phyloP scores from a whole-genome alignment of 2,797 vertebrate species.

The Somateria mollissima region DNA sequence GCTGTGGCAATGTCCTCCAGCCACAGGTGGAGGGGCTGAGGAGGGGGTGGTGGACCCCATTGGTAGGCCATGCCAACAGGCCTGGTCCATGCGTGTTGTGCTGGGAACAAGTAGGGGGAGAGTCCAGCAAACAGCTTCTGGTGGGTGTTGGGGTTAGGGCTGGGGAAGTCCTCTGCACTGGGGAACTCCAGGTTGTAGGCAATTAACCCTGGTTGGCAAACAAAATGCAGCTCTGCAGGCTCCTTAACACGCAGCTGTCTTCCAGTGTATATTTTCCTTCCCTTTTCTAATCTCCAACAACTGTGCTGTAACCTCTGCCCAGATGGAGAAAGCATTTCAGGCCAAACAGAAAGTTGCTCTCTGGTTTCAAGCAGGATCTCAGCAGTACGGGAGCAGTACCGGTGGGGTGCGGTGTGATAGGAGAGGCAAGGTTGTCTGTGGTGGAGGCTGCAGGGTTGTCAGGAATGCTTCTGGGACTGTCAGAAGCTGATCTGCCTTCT shows the following conservation, averaged over 20 bases:
- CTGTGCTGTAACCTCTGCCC: conserved; percentile 62
- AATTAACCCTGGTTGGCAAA: background rate
- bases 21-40: accelerated
- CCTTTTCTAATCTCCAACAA: conserved; percentile 37
- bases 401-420: background rate
- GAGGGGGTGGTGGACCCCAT: background rate
- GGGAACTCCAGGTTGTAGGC: background rate
- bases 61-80: background rate
- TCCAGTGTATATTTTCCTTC: background rate
- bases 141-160: background rate
- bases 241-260: background rate
- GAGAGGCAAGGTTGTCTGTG: too few relatives aligned
- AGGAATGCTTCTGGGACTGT: background rate
- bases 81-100: accelerated
- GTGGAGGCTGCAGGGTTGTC: too few relatives aligned
- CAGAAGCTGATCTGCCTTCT: background rate
- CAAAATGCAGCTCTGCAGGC: background rate
- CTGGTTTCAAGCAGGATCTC: conserved; percentile 58
- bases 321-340: conserved; percentile 76
- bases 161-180: background rate
- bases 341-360: conserved; percentile 56
- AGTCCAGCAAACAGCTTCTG: background rate
- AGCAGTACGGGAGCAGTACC: conserved; percentile 31
- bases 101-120: background rate
- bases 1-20: background rate